Evolutionary conservation across 2,888 invertebrate genomes (phyloP).

Genomic region (Drosophila lacicola): DNA sequence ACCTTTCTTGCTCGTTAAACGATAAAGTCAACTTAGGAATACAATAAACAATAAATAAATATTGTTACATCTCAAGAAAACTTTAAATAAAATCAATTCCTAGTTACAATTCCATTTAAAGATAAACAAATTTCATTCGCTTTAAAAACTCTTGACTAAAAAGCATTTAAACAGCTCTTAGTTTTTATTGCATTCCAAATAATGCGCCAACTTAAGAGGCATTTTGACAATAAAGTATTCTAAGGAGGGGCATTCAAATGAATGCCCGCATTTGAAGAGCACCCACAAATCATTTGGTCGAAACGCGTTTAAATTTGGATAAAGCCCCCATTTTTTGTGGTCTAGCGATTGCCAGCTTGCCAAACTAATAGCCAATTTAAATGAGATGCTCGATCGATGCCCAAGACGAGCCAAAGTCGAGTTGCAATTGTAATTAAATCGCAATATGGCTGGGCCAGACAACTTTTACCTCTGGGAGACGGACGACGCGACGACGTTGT

Average conservation of each 20-base stretch:
- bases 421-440: constrained; percentile 77
- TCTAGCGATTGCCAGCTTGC: constrained; percentile 37
- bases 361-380: constrained; percentile 74
- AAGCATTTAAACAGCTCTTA: background rate
- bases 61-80: background rate
- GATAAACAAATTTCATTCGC: background rate
- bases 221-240: constrained; percentile 11
- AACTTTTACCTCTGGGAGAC: constrained; percentile 51
- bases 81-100: background rate
- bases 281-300: constrained; percentile 54
- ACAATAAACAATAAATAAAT: too few relatives aligned
- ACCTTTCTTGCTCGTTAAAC: too few relatives aligned
- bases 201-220: constrained; percentile 4
- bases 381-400: constrained; percentile 53
- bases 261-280: constrained; percentile 44
- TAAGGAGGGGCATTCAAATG: constrained; percentile 32
- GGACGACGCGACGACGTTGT: constrained; percentile 22
- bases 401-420: constrained; percentile 43
- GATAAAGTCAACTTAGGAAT: too few relatives aligned
- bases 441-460: constrained; percentile 60
- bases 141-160: background rate
- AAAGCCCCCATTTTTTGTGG: constrained; percentile 20
- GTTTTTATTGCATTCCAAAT: constrained; percentile 18
- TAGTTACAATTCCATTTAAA: background rate
- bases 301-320: constrained; percentile 39